Conservation (phyloP, 2,888 invertebrate genomes). For the Andrena trimmerana region DNA sequence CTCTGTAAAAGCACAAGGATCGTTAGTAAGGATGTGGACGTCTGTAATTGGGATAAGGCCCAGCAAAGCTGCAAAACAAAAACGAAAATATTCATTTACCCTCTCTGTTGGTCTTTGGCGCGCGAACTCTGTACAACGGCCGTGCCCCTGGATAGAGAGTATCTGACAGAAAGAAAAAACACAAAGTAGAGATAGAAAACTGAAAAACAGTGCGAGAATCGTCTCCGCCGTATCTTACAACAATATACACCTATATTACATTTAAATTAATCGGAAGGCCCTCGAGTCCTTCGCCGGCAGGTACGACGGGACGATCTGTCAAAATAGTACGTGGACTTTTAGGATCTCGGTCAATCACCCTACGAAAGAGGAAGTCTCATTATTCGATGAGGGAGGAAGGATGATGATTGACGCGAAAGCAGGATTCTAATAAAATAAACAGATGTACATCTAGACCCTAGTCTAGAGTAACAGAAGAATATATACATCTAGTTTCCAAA, state of each 20-base stretch:
- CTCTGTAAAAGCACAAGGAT: conserved; percentile 49
- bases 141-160: conserved; percentile 86
- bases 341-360: conserved; percentile 8
- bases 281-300: conserved; percentile 23
- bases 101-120: conserved; percentile 86
- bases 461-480: conserved; percentile 10
- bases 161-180: conserved; percentile 85
- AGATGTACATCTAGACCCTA: background rate
- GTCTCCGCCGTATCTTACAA: conserved; percentile 63
- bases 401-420: conserved; percentile 3
- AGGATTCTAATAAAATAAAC: conserved; percentile 7
- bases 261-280: conserved; percentile 13
- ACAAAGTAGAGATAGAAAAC: conserved; percentile 67
- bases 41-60: conserved; percentile 54
- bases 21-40: conserved; percentile 39
- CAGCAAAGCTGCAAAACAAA: conserved; percentile 49
- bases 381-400: conserved; percentile 12
- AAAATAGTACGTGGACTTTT: conserved; percentile 18
- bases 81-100: conserved; percentile 84
- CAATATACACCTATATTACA: conserved; percentile 62
- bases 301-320: conserved; percentile 37
- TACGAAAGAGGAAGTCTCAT: conserved; percentile 12
- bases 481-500: conserved; percentile 41
- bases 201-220: conserved; percentile 46
- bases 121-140: conserved; percentile 85